These are phyloP conservation scores for Anthophora plumipes DNA, from an alignment of 2,888 invertebrate genomes.

Conservation along the genomic window DNA sequence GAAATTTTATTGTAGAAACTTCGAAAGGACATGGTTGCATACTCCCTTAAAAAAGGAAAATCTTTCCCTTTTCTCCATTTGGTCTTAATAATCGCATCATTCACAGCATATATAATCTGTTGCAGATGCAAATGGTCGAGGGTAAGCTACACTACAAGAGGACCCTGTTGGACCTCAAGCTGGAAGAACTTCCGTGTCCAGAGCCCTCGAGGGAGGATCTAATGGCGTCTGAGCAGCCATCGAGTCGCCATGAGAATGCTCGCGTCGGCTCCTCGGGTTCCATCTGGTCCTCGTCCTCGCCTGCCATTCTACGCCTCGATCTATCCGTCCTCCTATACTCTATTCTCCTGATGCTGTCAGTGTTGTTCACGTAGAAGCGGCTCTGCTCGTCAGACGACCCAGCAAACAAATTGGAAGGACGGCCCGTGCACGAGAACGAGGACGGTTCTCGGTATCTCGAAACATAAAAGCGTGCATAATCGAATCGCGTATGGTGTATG, in stretches of 20 bases:
- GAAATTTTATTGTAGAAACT: no score
- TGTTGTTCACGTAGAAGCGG: conserved; percentile 79
- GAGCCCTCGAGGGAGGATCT: conserved; percentile 80
- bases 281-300: conserved; percentile 76
- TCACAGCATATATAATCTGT: conserved; percentile 11
- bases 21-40: no score
- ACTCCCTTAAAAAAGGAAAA: no score
- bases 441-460: conserved; percentile 38
- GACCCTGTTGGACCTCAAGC: conserved; percentile 79
- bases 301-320: conserved; percentile 53
- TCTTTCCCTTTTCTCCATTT: no score
- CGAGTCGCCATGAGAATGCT: conserved; percentile 79
- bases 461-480: conserved; percentile 29
- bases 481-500: conserved; percentile 18
- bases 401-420: conserved; percentile 34
- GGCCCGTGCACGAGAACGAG: conserved; percentile 32
- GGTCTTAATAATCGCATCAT: not conserved
- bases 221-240: conserved; percentile 83
- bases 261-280: conserved; percentile 77
- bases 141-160: conserved; percentile 78
- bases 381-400: conserved; percentile 26
- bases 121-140: conserved; percentile 76
- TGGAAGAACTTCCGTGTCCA: conserved; percentile 81
- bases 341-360: conserved; percentile 61
- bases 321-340: conserved; percentile 66